Evolutionary conservation across 2,797 vertebrate species (phyloP), one percentile per base, ranked within the genome.

Genomic region (Mus spretus): DNA sequence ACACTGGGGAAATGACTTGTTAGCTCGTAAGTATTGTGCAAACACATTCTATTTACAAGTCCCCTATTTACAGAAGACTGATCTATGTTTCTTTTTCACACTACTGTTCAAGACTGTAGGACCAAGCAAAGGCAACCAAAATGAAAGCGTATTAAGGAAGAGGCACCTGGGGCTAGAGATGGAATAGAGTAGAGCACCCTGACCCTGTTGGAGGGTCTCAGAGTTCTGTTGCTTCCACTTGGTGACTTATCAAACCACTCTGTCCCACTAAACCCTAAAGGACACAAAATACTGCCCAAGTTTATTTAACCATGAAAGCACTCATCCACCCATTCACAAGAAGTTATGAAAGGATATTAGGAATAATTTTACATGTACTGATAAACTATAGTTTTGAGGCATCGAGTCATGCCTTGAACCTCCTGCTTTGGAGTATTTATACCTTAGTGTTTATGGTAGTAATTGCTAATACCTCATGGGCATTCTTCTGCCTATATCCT

Each of bases 371-470:
- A 22, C n/a, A 90, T 34, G 37, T 37, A 75, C 20, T 44, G 75
- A 81, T 37, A 50, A 65, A 40, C 12, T 80, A 40, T 24, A 96
- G 89, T 24, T 88, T 19, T 12, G 12, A 65, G 17, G 37, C 37
- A 81, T 50, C 57, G 4, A 13, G 19, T 61, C 83, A 59, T 78
- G 55, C 53, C 70, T 72, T 59, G 12, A 44, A 40, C 8, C 37
- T 55, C 88, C 50, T 93, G 80, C 89, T 92, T 63, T 79, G 37
- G 89, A 93, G 82, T 93, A 91, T 77, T 95, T 93, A 82, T 95
- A 53, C 24, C 7, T 74, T 78, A 91, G 26, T 37, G 79, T 75
- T 44, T 93, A 77, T 34, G 50, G 44, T 67, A 6, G 10, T 93
- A 61, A 70, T 75, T 44, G 31, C 13, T 88, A 90, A 75, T 10